phyloP scores from a whole-genome alignment of 2,797 vertebrate genomes.

The Pitangus sulphuratus region DNA sequence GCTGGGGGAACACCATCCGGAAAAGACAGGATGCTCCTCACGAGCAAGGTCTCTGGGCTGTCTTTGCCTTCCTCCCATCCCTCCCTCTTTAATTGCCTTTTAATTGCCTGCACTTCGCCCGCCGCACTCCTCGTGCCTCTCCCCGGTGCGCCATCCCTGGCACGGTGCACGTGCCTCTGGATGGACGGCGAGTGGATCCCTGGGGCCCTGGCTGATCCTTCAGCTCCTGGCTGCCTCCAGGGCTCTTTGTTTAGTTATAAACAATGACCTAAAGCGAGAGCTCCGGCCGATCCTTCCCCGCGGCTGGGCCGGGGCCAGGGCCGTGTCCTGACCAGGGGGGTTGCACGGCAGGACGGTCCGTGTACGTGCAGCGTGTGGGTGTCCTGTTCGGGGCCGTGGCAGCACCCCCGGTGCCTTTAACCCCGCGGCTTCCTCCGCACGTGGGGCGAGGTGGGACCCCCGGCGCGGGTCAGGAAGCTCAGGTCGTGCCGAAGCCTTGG shows the following conservation, averaged over 20 bases:
- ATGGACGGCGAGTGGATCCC: background rate
- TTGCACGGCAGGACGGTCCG: background rate
- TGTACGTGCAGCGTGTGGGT: background rate
- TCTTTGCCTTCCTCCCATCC: background rate
- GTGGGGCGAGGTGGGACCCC: background rate
- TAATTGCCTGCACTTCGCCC: background rate
- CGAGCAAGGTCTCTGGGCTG: rapidly evolving
- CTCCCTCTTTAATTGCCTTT: background rate
- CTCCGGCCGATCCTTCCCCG: background rate
- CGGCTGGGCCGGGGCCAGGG: conserved; percentile 22
- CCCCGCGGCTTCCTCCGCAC: background rate
- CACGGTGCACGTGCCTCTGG: background rate
- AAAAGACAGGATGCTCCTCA: background rate
- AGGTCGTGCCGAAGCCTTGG: background rate
- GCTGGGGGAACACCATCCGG: background rate
- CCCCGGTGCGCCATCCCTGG: background rate
- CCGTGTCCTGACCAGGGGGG: background rate
- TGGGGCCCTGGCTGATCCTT: background rate
- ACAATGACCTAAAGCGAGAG: conserved; percentile 52
- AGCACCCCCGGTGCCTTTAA: background rate
- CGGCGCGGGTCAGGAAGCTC: background rate
- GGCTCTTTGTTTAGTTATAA: conserved; percentile 46
- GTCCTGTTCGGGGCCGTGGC: background rate
- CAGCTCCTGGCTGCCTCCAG: background rate
- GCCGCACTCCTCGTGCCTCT: background rate